Percentiles rank a stretch among this genome's conserved stretches.
Evolutionary conservation across 2,888 invertebrate genomes (phyloP).

Genomic region (Molanna angustata): DNA sequence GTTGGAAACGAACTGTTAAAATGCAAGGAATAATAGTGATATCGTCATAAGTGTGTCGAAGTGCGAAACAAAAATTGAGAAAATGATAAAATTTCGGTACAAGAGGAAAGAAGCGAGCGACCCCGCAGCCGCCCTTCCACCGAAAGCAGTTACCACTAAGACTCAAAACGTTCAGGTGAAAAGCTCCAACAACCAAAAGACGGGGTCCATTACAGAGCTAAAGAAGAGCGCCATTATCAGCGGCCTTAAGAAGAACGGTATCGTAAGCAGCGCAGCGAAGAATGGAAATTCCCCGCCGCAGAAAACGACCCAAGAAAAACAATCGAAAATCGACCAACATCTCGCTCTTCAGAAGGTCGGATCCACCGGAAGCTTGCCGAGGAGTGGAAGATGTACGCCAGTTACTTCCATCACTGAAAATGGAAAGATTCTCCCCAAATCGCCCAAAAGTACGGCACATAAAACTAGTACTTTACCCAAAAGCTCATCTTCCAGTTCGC

Average conservation of each 20-base stretch:
- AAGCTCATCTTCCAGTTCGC: conserved; percentile 12
- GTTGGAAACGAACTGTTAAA: too few species aligned
- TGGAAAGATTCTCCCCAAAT: conserved; percentile 24
- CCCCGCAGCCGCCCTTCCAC: conserved; percentile 26
- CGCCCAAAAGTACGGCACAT: conserved; percentile 17
- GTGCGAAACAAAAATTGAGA: conserved; percentile 31
- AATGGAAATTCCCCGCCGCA: conserved; percentile 22
- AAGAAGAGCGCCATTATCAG: conserved; percentile 26
- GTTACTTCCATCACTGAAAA: conserved; percentile 21
- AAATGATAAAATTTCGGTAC: conserved; percentile 65
- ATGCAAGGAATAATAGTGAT: too few species aligned
- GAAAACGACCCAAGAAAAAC: conserved; percentile 2
- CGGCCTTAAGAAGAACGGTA: conserved; percentile 25
- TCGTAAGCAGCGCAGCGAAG: conserved; percentile 8
- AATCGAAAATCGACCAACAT: neutral
- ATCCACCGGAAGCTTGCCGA: conserved; percentile 26
- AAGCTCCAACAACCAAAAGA: conserved; percentile 16
- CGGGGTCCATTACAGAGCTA: conserved; percentile 14
- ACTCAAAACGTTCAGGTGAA: conserved; percentile 15
- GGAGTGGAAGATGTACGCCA: conserved; percentile 28
- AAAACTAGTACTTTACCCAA: conserved; percentile 23
- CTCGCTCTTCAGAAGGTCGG: conserved; percentile 25
- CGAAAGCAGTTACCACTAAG: conserved; percentile 15
- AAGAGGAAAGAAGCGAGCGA: conserved; percentile 57
- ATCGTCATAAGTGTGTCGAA: too few species aligned